These are phyloP conservation scores for Moxostoma hubbsi DNA, from an alignment of 2,797 vertebrate species.

Conservation along the genomic window DNA sequence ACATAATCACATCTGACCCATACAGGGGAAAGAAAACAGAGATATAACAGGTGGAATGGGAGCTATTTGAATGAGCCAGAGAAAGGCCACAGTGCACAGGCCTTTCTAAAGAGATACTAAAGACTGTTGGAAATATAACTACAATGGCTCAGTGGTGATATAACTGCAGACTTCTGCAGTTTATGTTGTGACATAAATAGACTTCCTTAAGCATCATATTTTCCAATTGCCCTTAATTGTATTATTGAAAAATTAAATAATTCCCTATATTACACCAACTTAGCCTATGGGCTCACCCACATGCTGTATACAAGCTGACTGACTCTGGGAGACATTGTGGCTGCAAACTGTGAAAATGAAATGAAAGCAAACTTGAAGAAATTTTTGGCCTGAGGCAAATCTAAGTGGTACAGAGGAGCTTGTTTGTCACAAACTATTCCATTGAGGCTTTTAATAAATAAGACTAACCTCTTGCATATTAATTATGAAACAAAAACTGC, in stretches of 20 bases:
- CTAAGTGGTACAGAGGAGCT: constrained; percentile 3
- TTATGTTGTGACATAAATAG: background rate
- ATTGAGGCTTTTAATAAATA: constrained; percentile 1
- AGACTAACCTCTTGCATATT: constrained; percentile 28
- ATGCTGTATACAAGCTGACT: constrained; percentile 29
- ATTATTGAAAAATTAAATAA: constrained; percentile 21
- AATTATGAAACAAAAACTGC: background rate
- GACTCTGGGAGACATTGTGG: background rate
- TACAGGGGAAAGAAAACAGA: constrained; percentile 21
- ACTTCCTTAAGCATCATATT: constrained; percentile 19
- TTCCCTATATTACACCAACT: background rate
- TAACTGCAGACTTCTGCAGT: constrained; percentile 1
- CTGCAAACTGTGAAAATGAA: constrained; percentile 13
- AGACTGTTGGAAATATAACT: background rate
- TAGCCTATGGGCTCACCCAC: constrained; percentile 14
- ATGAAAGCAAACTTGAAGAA: background rate
- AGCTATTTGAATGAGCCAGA: constrained; percentile 28
- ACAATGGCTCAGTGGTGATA: constrained; percentile 5
- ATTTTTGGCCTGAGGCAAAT: constrained; percentile 9
- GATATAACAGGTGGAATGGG: constrained; percentile 22
- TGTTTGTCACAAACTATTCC: background rate
- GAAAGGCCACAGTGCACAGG: constrained; percentile 14
- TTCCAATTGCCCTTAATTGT: background rate
- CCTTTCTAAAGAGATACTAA: background rate
- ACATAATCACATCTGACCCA: constrained; percentile 21